phyloP scores from a whole-genome alignment of 1,140 invertebrate species.

The Cydia pomonella region DNA sequence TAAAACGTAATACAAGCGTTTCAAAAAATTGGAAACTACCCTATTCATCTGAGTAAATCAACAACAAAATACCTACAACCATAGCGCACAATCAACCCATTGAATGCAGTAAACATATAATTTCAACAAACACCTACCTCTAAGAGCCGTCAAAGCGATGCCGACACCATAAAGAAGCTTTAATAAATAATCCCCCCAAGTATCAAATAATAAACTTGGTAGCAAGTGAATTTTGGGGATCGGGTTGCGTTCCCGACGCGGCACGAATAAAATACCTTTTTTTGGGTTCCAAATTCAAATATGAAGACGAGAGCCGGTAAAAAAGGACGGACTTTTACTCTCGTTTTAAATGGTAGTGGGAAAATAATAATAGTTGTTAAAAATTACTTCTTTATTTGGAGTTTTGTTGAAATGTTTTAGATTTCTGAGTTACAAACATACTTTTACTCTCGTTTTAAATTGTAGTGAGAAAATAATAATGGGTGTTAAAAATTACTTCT shows the following conservation, averaged over 20 bases:
- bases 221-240: conserved; percentile 78
- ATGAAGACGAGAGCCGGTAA: conserved; percentile 66
- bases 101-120: conserved; percentile 38
- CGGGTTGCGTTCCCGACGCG: conserved; percentile 62
- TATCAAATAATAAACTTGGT: conserved; percentile 80
- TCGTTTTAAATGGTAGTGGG: conserved; percentile 38
- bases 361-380: background rate
- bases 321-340: conserved; percentile 56
- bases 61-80: background rate
- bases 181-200: conserved; percentile 70
- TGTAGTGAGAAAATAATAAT: conserved; percentile 8
- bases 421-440: background rate
- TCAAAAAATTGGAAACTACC: no score
- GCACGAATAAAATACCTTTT: conserved; percentile 51
- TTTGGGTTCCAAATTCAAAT: conserved; percentile 66
- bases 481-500: background rate
- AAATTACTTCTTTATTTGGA: background rate
- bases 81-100: background rate
- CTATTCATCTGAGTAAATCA: background rate
- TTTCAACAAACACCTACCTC: conserved; percentile 58
- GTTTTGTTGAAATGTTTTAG: background rate
- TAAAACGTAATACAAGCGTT: no score
- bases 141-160: conserved; percentile 61
- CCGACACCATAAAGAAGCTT: conserved; percentile 58
- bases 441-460: conserved; percentile 48